Evolutionary conservation across 2,113 vertebrate genomes (phyloP), one percentile per base, ranked within the genome.

Genomic region (Enhydra lutris): DNA sequence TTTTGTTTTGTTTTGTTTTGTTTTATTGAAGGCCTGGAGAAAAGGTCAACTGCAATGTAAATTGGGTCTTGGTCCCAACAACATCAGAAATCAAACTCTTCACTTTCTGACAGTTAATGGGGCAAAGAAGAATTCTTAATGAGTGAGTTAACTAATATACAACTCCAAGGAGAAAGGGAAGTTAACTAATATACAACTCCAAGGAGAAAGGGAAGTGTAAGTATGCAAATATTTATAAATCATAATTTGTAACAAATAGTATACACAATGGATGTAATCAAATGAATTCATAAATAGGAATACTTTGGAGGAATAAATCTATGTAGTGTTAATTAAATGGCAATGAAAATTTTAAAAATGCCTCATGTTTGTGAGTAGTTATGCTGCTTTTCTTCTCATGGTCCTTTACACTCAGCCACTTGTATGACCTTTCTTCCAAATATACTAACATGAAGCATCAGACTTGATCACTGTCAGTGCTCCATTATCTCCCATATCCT

Each of bases 321-420:
- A 85, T 52, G 74, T 69, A 73, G 7, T 78, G 1, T 57, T 73
- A 14, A 69, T 61, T 82, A 94, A 69, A 39, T 69, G 9, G 0
- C 11, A 97, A 15, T 63, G 29, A 67, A 59, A 29, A 94, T 7
- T 23, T n/a, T 42, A 34, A 18, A 52, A 94, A 36, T 6, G 10
- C 1, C 4, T 93, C 0, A 0, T n/a, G 0, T 52, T 50, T 36
- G 7, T 52, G 34, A 83, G 1, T 23, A 74, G 6, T 71, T 78
- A 1, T 3, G 29, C 4, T 89, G 0, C 1, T 6, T 81, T 93
- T 93, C 9, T 57, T 29, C 9, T 47, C 67, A 45, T 2, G 3
- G 13, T 69, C 2, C 11, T 47, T 55, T 89, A 10, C 1, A 42
- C 0, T 2, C 6, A 81, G 36, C 1, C 7, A 69, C 24, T 15